Percentiles rank a stretch among this genome's conserved stretches.
Conservation (phyloP, 2,888 invertebrate genomes). For the Bruchidius siliquastri region DNA sequence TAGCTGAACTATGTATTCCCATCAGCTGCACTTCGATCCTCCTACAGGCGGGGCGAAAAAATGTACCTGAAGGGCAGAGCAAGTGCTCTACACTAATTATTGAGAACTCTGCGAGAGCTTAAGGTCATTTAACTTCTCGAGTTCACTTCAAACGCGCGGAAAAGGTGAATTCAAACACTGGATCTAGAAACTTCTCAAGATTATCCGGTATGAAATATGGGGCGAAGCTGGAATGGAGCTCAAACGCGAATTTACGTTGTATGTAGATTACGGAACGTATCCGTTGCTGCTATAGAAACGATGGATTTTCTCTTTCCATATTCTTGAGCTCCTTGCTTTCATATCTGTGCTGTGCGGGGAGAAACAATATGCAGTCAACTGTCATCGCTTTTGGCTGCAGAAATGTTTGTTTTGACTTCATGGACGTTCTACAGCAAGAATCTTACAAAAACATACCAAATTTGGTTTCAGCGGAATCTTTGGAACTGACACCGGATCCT, state of each 20-base stretch:
- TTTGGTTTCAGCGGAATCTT: too few relatives aligned
- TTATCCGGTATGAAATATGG: background rate
- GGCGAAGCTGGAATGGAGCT: background rate
- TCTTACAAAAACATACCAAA: too few relatives aligned
- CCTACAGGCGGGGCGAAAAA: background rate
- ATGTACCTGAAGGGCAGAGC: background rate
- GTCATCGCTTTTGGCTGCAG: too few relatives aligned
- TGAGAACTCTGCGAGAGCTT: background rate
- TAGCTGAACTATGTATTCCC: too few relatives aligned
- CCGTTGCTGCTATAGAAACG: background rate
- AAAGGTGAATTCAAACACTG: background rate
- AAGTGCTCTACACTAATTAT: background rate
- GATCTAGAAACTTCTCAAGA: background rate
- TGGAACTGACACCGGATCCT: too few relatives aligned
- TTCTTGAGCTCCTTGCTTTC: background rate
- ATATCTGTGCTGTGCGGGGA: background rate
- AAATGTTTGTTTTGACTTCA: too few relatives aligned
- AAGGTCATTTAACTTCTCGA: background rate
- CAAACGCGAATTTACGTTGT: background rate
- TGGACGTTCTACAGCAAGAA: too few relatives aligned
- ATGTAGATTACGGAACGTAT: background rate
- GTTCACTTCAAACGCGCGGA: background rate
- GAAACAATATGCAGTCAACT: background rate
- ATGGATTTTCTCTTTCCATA: background rate
- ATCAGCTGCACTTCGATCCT: too few relatives aligned